A percentile compares a stretch with the other conserved stretches of the same genome.
Evolutionary conservation across 1,140 invertebrate genomes (phyloP).

Genomic region (Latrodectus geometricus): DNA sequence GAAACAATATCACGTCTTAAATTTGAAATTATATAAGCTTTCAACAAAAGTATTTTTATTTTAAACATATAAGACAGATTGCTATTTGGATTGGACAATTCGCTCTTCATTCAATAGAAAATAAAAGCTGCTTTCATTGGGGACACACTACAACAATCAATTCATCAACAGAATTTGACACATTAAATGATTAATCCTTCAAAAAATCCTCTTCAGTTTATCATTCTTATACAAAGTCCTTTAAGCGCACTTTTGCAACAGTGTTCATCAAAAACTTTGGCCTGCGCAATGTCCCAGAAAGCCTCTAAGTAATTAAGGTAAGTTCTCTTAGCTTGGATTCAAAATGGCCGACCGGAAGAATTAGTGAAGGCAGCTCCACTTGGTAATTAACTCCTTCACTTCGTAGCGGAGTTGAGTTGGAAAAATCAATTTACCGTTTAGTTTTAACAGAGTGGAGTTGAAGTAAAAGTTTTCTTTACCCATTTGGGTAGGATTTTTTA

Average conservation of each 20-base stretch:
- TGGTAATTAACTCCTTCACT: conserved; percentile 23
- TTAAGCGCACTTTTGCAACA: neutral
- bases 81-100: too few relatives aligned
- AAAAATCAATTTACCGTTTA: conserved; percentile 49
- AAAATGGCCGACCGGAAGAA: conserved; percentile 20
- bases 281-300: neutral
- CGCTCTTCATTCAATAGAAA: neutral
- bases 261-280: neutral
- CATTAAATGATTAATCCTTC: neutral
- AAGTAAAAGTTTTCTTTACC: neutral
- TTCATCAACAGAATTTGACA: neutral
- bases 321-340: neutral
- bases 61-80: too few relatives aligned
- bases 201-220: neutral
- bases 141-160: neutral
- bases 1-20: too few relatives aligned
- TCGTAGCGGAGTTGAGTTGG: neutral
- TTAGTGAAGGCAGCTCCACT: conserved; percentile 1
- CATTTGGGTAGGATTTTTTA: neutral
- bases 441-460: neutral
- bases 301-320: conserved; percentile 18
- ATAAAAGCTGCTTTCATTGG: neutral
- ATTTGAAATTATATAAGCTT: too few relatives aligned
- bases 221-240: neutral
- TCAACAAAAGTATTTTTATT: too few relatives aligned